Base-by-base conservation (phyloP, 2,113 vertebrate species). In the Lophochroa leadbeateri region DNA sequence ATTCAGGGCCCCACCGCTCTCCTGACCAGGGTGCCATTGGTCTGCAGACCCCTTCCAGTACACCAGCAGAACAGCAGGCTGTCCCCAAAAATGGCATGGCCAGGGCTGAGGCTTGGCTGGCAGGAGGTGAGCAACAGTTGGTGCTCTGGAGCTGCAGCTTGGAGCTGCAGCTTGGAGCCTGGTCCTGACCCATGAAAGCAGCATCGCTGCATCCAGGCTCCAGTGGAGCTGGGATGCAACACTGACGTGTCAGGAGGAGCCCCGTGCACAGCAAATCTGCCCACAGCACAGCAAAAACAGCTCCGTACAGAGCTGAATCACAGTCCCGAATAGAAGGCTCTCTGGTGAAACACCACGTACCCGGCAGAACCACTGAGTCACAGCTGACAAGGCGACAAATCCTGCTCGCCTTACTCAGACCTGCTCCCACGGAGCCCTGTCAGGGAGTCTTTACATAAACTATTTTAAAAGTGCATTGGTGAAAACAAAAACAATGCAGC, bases 341-440 rank as follows among this genome's bases (percentile, higher is more conserved):
- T 37, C 88, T 9, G 60, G 86, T 21, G 88, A 90, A 88, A 92
- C 82, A 13, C 58, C 86, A 43, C 75, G 43, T 80, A 57, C 83
- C 63, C 92, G 0, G 86, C 92, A 83, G 79, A 84, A 28, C n/a
- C 91, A 82, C 88, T 92, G 88, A 95, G 68, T 92, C 95, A 95
- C 86, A 16, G 85, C 94, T 77, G 71, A 92, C 90, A 90, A 44
- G 63, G 85, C 29, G 76, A 82, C 82, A 92, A 86, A 94, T 70
- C 92, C 92, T 17, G 90, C 92, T 94, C 11, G 64, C 87, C 92
- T 91, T 95, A 94, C 87, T 92, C 95, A 96, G 77, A 84, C 12
- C 80, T 21, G 77, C 92, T 94, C 89, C 95, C 96, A 97, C 81
- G 4, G 55, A 67, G 92, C 78, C 16, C 2, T 13, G 9, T 5